A percentile compares a stretch with the other conserved stretches of the same genome.
phyloP scores from a whole-genome alignment of 1,140 invertebrate genomes.

The Leptinotarsa defecta region DNA sequence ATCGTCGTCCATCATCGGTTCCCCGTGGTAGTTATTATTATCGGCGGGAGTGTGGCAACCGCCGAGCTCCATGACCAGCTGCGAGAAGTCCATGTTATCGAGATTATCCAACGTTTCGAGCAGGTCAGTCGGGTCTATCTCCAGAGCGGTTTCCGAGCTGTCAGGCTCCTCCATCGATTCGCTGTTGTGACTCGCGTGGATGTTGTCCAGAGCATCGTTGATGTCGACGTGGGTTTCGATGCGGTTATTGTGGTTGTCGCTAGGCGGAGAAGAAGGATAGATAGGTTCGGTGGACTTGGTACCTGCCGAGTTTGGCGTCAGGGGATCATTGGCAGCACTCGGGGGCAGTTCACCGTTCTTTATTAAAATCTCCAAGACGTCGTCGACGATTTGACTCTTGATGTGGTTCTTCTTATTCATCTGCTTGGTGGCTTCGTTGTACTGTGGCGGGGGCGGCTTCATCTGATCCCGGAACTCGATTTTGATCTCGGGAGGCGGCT shows the following conservation, averaged over 20 bases:
- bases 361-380: conserved; percentile 93
- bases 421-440: conserved; percentile 73
- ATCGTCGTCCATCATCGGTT: conserved; percentile 34
- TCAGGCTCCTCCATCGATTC: conserved; percentile 55
- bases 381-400: conserved; percentile 88
- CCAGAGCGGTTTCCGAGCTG: conserved; percentile 57
- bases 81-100: conserved; percentile 64
- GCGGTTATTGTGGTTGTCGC: background rate
- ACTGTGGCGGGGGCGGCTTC: conserved; percentile 66
- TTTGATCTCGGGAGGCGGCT: conserved; percentile 51
- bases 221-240: background rate
- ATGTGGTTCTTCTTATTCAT: conserved; percentile 65
- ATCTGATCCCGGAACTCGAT: conserved; percentile 55
- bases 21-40: conserved; percentile 41
- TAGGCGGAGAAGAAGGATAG: conserved; percentile 43
- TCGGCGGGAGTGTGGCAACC: conserved; percentile 40
- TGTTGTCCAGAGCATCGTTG: background rate
- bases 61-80: conserved; percentile 60
- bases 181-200: conserved; percentile 25
- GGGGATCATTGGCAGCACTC: conserved; percentile 79
- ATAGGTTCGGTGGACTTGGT: conserved; percentile 44
- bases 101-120: conserved; percentile 61
- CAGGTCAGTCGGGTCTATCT: conserved; percentile 50
- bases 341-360: conserved; percentile 90
- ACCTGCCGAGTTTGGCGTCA: conserved; percentile 67